Evolutionary conservation across 2,797 vertebrate genomes (phyloP), one percentile per base, ranked within the genome.

Genomic region (Eulemur mongoz): DNA sequence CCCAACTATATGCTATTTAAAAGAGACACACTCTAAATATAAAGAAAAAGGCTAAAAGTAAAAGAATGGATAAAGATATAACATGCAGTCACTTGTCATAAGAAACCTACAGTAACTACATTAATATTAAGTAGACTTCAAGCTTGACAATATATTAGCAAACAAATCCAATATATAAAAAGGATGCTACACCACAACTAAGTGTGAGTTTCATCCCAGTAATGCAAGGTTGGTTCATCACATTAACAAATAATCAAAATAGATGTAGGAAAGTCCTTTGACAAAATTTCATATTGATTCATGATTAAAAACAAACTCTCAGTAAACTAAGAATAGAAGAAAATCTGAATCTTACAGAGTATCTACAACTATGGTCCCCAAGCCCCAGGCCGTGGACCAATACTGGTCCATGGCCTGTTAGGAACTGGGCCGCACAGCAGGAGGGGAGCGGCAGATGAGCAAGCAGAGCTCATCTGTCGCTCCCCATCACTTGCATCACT

Each of bases 331-430:
- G 38, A 67, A n/a, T 57, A 43, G 35, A 57, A n/a, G 17, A 80
- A 90, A 54, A 57, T 59, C 22, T 81, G 17, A 50, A 72, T 91
- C 17, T 72, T 25, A 81, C n/a, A 73, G 23, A 48, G 18, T 91
- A 32, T 38, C 17, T 50, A 81, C 54, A 23, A 57, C 54, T 57
- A 4, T 23, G 22, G 22, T 23, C 54, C 54, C 22, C 54, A 57
- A 23, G 8, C 54, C 22, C 54, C 9, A 10, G 8, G 22, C 54
- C 3, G 4, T 0, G 4, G 54, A 57, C 7, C 0, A 3, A 10
- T 25, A 57, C 22, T 9, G 3, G 54, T 57, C 54, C 54, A 10
- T 57, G 54, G 54, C 54, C 54, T 57, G 22, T 57, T 57, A 57
- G 54, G 54, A 23, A 57, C 8, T 23, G 54, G 54, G 54, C 54